phyloP scores from a whole-genome alignment of 2,888 invertebrate genomes.

The Cheilosia variabilis region DNA sequence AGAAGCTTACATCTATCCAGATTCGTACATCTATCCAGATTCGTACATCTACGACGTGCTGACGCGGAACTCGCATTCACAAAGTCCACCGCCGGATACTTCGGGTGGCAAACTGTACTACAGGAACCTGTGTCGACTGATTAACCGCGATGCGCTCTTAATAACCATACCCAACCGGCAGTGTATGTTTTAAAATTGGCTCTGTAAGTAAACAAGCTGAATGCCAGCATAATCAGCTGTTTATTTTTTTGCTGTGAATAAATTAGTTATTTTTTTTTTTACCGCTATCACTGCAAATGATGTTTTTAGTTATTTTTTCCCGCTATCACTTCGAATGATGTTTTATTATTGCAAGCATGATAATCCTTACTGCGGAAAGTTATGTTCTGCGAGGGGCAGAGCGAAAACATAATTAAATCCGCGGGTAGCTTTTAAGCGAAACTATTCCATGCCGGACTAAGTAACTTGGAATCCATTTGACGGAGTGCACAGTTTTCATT shows the following conservation, averaged over 20 bases:
- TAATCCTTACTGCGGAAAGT: background rate
- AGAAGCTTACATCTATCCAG: background rate
- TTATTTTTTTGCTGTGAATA: constrained; percentile 17
- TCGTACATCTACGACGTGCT: background rate
- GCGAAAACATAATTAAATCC: constrained; percentile 16
- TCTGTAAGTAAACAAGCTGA: background rate
- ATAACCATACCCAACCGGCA: constrained; percentile 3
- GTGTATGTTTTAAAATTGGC: background rate
- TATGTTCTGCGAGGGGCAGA: background rate
- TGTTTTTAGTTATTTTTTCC: background rate
- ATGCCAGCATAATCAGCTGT: background rate
- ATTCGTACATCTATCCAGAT: too few species aligned
- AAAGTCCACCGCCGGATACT: constrained; percentile 13
- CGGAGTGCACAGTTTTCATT: constrained; percentile 49
- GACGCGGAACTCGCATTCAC: constrained; percentile 1
- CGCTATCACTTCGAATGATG: too few species aligned
- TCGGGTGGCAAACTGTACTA: constrained; percentile 33
- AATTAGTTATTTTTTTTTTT: constrained; percentile 11
- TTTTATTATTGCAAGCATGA: background rate
- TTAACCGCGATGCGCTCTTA: constrained; percentile 13
- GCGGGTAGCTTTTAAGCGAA: constrained; percentile 15
- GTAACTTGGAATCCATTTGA: constrained; percentile 44
- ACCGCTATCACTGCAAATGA: background rate
- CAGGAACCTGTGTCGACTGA: constrained; percentile 19
- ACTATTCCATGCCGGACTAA: constrained; percentile 10